Evolutionary conservation across 2,797 vertebrate genomes (phyloP), one percentile per base, ranked within the genome.

Genomic region (Oreortyx pictus): DNA sequence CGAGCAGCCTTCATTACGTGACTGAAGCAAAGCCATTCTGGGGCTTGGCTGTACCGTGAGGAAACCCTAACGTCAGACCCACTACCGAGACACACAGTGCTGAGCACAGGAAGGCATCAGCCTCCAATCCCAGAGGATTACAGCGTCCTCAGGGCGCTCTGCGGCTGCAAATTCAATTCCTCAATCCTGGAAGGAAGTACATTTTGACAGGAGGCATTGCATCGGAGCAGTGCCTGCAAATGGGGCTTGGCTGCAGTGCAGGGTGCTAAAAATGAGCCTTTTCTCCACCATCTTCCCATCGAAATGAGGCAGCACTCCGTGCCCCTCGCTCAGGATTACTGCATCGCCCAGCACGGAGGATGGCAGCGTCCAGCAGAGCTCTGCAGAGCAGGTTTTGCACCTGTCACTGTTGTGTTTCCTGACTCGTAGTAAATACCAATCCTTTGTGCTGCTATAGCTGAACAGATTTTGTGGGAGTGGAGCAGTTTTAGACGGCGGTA

Each of bases 1-100:
- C 2, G 33, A 88, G 72, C 60, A 8, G 80, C 27, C 77, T 72
- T 88, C 91, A 84, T 96, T 65, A 91, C 49, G 90, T 6, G 80
- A n/a, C 60, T 44, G 89, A 39, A 79, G 74, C 22, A 39, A 75
- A 91, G 44, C 9, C 16, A 31, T 68, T 23, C 11, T 0, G 31
- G 82, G 70, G 6, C 43, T 47, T 20, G 88, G 82, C 31, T 11
- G 7, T 1, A 9, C 65, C 60, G n/a, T 9, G 72, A 57, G 39
- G 74, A 47, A 84, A n/a, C 37, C 47, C 35, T 41, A 2, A 8
- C 43, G 52, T 19, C 16, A 22, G 35, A 33, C 77, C 20, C 27
- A 4, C 72, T 47, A 35, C 52, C 7, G 68, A 85, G 47, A 41
- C 3, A 3, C 4, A 17, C 20, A 9, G 50, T 29, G 64, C 52